Conservation (phyloP, 1,140 invertebrate genomes). For the Papilio aristodemus region DNA sequence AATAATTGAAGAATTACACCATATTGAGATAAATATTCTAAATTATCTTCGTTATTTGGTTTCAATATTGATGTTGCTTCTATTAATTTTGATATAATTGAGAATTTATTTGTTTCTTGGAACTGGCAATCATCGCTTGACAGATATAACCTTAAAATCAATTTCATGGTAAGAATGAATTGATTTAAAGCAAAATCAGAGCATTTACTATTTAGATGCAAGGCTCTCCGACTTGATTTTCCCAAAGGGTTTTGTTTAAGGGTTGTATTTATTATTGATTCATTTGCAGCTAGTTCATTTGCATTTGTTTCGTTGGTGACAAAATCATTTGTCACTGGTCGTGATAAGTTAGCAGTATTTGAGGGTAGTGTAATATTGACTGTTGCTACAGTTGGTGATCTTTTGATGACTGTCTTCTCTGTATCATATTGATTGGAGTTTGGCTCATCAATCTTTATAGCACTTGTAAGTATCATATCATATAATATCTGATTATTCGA, state of each 20-base stretch:
- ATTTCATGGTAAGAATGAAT: conserved; percentile 17
- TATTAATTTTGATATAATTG: conserved; percentile 11
- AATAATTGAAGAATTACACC: conserved; percentile 11
- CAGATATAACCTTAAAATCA: conserved; percentile 11
- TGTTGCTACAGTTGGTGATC: neutral
- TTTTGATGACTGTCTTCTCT: neutral
- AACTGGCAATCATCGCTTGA: conserved; percentile 1
- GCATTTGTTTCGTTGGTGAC: neutral
- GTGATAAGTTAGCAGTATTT: neutral
- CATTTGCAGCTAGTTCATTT: neutral
- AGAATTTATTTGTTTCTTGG: neutral
- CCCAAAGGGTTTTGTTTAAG: neutral
- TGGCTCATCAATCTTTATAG: neutral
- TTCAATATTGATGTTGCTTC: neutral
- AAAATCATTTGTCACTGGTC: neutral
- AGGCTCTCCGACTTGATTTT: neutral
- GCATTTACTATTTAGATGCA: conserved; percentile 1
- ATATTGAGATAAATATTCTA: conserved; percentile 7
- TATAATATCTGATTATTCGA: neutral
- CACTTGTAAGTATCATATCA: neutral
- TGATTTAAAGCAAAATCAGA: conserved; percentile 9
- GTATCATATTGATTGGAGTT: neutral
- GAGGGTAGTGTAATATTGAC: neutral
- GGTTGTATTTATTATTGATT: neutral
- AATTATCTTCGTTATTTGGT: neutral